Conservation (phyloP, 2,888 invertebrate species). For the Aporophyla nigra region DNA sequence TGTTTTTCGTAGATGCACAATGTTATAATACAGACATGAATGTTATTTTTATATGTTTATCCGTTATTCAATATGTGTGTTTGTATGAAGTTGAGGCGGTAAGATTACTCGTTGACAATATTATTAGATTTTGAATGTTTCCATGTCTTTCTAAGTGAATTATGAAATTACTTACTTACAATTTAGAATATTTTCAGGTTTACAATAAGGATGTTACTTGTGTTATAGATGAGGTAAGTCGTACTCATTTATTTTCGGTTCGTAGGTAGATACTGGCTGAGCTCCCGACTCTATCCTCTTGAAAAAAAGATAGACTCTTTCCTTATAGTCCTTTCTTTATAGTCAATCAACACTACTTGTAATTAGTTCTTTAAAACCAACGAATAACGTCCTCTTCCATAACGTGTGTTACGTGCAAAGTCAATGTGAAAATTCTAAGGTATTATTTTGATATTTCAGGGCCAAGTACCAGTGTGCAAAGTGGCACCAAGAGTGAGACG, state of each 20-base stretch:
- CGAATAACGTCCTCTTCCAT: background rate
- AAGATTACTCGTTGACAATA: slow-evolving; percentile 65
- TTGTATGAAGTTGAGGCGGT: slow-evolving; percentile 78
- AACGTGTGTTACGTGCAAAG: background rate
- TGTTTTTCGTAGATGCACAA: slow-evolving; percentile 69
- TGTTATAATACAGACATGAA: slow-evolving; percentile 81
- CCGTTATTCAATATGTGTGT: slow-evolving; percentile 73
- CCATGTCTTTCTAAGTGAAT: background rate
- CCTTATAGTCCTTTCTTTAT: too few relatives aligned
- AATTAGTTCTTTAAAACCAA: background rate
- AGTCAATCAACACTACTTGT: background rate
- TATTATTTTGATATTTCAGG: slow-evolving; percentile 75
- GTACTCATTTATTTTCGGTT: background rate
- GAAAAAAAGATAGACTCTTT: background rate
- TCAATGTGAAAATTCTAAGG: background rate
- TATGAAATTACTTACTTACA: background rate
- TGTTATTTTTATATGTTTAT: slow-evolving; percentile 80
- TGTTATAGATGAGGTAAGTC: slow-evolving; percentile 80
- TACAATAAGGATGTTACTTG: slow-evolving; percentile 84
- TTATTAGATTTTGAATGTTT: background rate
- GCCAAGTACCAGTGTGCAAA: slow-evolving; percentile 75
- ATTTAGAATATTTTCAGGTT: slow-evolving; percentile 73
- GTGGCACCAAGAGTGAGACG: slow-evolving; percentile 66
- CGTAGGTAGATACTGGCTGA: background rate
- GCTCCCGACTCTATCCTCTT: too few relatives aligned